Conservation (phyloP, 2,797 vertebrate genomes). For the Chaenodraco wilsoni region DNA sequence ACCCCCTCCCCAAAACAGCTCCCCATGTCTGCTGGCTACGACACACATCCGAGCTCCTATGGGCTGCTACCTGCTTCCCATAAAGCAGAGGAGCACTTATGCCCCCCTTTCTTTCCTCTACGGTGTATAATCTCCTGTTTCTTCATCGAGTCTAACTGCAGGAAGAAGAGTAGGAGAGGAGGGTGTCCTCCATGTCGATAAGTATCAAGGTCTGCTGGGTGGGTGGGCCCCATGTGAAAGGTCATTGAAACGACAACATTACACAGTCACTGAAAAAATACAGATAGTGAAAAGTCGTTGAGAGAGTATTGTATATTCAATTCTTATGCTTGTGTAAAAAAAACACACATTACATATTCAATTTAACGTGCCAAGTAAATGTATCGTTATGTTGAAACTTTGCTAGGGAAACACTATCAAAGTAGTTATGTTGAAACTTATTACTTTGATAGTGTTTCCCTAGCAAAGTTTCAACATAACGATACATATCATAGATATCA, state of each 20-base stretch:
- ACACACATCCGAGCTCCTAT: constrained; percentile 36
- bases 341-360: not conserved
- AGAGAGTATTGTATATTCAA: not conserved
- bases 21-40: constrained; percentile 19
- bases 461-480: no score
- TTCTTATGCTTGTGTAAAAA: not conserved
- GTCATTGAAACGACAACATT: constrained; percentile 36
- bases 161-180: constrained; percentile 4
- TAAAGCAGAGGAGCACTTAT: constrained; percentile 25
- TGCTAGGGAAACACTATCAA: constrained; percentile 4
- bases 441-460: no score
- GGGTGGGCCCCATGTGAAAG: constrained; percentile 30
- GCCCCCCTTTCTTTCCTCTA: not conserved
- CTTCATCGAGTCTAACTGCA: not conserved
- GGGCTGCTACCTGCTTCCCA: constrained; percentile 50
- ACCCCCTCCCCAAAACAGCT: not conserved
- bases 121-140: not conserved
- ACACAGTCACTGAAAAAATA: constrained; percentile 16
- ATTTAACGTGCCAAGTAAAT: not conserved
- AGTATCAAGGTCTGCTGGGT: constrained; percentile 18
- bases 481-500: no score
- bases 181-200: constrained; percentile 18
- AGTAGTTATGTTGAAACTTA: not conserved
- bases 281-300: constrained; percentile 22
- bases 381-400: not conserved